Evolutionary conservation across 2,797 vertebrate species (phyloP).

Genomic region (Astyanax mexicanus): DNA sequence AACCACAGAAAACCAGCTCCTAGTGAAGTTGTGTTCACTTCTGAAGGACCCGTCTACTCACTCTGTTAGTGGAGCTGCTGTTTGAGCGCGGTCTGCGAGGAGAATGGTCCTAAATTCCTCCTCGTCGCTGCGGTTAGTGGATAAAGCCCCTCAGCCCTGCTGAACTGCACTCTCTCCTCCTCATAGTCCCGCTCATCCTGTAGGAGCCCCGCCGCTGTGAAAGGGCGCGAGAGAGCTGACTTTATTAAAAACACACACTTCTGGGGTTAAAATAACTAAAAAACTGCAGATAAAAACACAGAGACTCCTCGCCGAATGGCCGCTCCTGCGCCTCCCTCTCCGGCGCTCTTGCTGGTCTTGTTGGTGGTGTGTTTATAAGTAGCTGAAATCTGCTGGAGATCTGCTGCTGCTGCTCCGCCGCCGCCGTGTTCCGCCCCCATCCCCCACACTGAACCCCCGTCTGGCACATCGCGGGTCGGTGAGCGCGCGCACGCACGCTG

Average conservation of each 20-base stretch:
- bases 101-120: background rate
- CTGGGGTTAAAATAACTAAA: no score
- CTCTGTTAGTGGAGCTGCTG: background rate
- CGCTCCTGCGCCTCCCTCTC: no score
- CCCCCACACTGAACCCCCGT: constrained; percentile 47
- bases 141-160: background rate
- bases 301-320: no score
- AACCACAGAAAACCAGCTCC: background rate
- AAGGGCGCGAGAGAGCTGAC: background rate
- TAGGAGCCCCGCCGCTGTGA: background rate
- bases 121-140: constrained; percentile 6
- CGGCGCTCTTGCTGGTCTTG: background rate
- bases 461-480: background rate
- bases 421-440: constrained; percentile 48
- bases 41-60: background rate
- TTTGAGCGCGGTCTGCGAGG: background rate
- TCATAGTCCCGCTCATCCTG: background rate
- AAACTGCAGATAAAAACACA: no score
- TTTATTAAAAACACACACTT: background rate
- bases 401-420: no score
- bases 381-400: constrained; percentile 45
- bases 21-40: background rate
- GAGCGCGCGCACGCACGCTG: constrained; percentile 16
- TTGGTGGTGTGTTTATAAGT: constrained; percentile 20
- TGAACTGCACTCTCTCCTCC: background rate